phyloP scores from a whole-genome alignment of 2,113 vertebrate genomes.

The Notothenia rossii region DNA sequence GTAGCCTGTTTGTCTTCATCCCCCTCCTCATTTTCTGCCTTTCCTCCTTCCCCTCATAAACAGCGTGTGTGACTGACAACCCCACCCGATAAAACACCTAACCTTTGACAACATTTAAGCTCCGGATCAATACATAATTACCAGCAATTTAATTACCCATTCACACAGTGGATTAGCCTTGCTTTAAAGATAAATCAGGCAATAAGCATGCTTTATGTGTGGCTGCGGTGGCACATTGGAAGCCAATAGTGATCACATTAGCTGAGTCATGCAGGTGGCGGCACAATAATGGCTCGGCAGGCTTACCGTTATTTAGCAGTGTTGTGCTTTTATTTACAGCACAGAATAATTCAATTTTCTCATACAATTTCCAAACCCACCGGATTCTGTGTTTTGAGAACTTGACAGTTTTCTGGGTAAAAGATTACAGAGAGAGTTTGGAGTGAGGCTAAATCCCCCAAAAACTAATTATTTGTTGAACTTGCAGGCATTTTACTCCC shows the following conservation, averaged over 20 bases:
- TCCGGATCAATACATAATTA: slow-evolving; percentile 69
- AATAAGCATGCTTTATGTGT: slow-evolving; percentile 34
- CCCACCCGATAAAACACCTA: slow-evolving; percentile 27
- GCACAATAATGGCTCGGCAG: slow-evolving; percentile 27
- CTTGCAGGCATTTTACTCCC: neutral
- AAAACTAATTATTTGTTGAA: neutral
- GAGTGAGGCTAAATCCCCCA: slow-evolving; percentile 18
- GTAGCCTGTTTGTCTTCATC: neutral
- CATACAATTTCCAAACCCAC: slow-evolving; percentile 12
- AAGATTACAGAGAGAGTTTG: slow-evolving; percentile 6
- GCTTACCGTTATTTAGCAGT: slow-evolving; percentile 11
- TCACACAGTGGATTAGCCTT: slow-evolving; percentile 32
- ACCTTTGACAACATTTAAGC: slow-evolving; percentile 59
- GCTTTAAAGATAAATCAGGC: slow-evolving; percentile 12
- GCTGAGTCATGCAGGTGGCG: slow-evolving; percentile 44
- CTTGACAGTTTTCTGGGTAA: neutral
- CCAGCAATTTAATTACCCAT: slow-evolving; percentile 60
- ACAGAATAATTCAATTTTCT: neutral
- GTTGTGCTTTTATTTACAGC: slow-evolving; percentile 22
- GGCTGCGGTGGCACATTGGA: slow-evolving; percentile 40
- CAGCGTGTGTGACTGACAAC: slow-evolving; percentile 17
- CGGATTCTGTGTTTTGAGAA: neutral
- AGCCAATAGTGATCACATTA: slow-evolving; percentile 57
- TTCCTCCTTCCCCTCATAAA: neutral
- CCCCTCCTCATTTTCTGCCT: neutral